Evolutionary conservation across 1,140 invertebrate genomes (phyloP).

Genomic region (Zaprionus inermis): DNA sequence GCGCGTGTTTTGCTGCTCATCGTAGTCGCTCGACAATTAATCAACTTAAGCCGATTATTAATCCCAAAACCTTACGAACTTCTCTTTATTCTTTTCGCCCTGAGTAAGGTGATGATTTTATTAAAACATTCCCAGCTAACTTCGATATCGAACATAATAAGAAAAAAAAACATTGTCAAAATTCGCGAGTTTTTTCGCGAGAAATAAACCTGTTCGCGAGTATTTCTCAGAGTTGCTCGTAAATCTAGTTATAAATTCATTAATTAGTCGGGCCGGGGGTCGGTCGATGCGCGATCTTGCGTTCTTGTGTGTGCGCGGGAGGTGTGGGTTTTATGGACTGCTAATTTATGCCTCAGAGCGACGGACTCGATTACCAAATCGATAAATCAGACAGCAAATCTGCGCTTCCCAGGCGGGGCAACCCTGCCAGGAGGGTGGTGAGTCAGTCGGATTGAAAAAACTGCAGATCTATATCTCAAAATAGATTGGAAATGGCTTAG

Average conservation of each 20-base stretch:
- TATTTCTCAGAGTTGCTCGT: conserved; percentile 5
- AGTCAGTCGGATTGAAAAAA: background rate
- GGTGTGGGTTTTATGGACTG: conserved; percentile 51
- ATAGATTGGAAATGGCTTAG: background rate
- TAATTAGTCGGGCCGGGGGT: conserved; percentile 42
- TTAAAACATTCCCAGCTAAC: conserved; percentile 40
- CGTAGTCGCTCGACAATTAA: conserved; percentile 55
- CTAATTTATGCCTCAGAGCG: conserved; percentile 58
- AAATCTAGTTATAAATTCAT: conserved; percentile 53
- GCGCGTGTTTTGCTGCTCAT: conserved; percentile 30
- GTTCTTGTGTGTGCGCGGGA: background rate
- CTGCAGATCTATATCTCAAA: conserved; percentile 2
- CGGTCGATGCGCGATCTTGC: too few relatives aligned
- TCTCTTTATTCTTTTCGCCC: conserved; percentile 14
- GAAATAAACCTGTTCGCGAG: conserved; percentile 41
- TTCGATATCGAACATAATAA: background rate
- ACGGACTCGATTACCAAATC: conserved; percentile 43
- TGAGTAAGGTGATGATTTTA: conserved; percentile 72
- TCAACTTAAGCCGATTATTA: conserved; percentile 71
- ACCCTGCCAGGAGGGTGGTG: background rate
- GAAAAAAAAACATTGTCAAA: conserved; percentile 10
- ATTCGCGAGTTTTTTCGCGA: conserved; percentile 21
- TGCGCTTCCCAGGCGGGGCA: background rate
- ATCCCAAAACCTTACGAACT: conserved; percentile 29
- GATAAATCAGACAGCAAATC: conserved; percentile 58